phyloP scores from a whole-genome alignment of 92 coral and sea anemone species.

The Muricea muricata region DNA sequence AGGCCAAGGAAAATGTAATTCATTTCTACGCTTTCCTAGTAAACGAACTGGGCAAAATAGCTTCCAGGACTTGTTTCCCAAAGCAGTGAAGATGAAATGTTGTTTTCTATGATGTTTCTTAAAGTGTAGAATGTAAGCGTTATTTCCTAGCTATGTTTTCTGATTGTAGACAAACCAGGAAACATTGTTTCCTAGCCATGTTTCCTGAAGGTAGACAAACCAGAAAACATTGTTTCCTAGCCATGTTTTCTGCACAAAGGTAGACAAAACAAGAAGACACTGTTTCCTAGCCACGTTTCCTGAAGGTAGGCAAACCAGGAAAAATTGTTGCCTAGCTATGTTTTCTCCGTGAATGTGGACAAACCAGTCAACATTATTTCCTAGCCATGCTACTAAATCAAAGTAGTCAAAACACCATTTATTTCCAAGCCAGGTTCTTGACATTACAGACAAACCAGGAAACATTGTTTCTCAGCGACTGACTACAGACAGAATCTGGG shows the following conservation, averaged over 20 bases:
- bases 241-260: background rate
- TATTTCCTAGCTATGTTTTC: background rate
- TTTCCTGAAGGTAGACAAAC: background rate
- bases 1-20: background rate
- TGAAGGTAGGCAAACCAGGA: background rate
- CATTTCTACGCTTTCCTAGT: background rate
- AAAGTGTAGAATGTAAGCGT: background rate
- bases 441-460: too few relatives aligned
- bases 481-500: too few relatives aligned
- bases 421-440: too few relatives aligned
- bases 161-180: background rate
- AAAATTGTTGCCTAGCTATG: background rate
- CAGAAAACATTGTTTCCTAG: background rate
- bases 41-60: background rate
- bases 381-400: background rate
- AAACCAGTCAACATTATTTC: background rate
- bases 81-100: background rate
- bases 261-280: background rate
- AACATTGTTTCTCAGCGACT: too few relatives aligned
- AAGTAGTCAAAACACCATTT: background rate
- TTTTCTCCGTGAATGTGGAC: background rate
- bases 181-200: background rate
- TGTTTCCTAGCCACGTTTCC: slow-evolving; percentile 1
- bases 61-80: background rate
- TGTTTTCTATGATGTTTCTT: background rate